Base-by-base conservation (phyloP, 2,113 vertebrate species). In the Neodon shergylaensis region DNA sequence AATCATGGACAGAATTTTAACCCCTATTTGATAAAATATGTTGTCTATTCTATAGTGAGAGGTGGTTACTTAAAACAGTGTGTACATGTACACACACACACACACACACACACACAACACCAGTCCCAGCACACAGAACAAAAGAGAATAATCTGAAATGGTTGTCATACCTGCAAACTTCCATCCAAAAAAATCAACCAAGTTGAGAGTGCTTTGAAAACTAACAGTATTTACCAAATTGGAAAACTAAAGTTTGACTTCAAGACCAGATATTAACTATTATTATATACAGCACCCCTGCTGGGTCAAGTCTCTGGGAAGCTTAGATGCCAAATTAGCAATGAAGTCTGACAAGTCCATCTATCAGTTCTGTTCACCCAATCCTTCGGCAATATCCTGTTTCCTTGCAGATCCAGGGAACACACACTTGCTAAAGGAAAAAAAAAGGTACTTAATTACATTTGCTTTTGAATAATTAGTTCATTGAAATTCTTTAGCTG, bases 381-480 rank as follows among this genome's bases (percentile, higher is more conserved):
- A 77, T 93, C 58, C 13, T 2, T 82, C 1, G 1, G 42, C 79
- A 81, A 70, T 17, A 24, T 4, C 1, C 0, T 16, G 94, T 84
- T 97, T 96, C 93, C 89, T 82, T 49, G 21, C 17, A 92, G 93
- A 36, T 74, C 65, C n/a, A 14, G n/a, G 54, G 33, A 97, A 95
- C 44, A 93, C 33, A 7, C 7, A 44, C 58, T 95, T 95, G 65
- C 28, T 12, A 11, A 91, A 47, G 11, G 4, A 22, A 2, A 72
- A 16, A 22, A 44, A 7, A 81, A 49, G 47, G 36, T 36, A 90
- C 65, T 33, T 90, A 79, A 96, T 95, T 82, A 96, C 68, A 81
- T 76, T 93, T 95, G 79, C 58, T 83, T 98, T 96, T 96, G 96
- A 98, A 96, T 96, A 96, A 98, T 95, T 90, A 95, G 77, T 95